Evolutionary conservation across 2,888 invertebrate genomes (phyloP), one percentile per base, ranked within the genome.

Genomic region (Encarsia formosa): DNA sequence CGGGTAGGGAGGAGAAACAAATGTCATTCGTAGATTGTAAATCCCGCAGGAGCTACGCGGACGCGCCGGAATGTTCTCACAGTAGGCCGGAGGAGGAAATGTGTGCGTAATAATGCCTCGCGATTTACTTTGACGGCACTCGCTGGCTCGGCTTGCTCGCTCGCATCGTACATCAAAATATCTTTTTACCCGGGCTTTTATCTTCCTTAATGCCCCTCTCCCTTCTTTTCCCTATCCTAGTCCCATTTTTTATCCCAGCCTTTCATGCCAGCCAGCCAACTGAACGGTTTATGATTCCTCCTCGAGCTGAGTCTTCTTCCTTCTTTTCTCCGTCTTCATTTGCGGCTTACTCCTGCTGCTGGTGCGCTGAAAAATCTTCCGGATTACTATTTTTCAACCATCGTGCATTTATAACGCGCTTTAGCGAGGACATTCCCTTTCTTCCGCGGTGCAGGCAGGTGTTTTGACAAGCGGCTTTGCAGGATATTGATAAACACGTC

Each of bases 61-160:
- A 44, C 53, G 37, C 49, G 46, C 45, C n/a, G 49, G 54, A 54
- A 54, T 54, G 54, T 54, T 54, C 54, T 50, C 54, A 49, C 49
- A 54, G 49, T 46, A 32, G 26, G 19, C 19, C 26, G 45, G 19
- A 31, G 35, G 46, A 20, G 37, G 11, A 34, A 15, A 26, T 18
- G 40, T n/a, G 37, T 15, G 40, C 43, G 46, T 52, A 55, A 55
- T 52, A 52, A 55, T 55, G 55, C 51, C 55, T 44, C 39, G 19
- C 48, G 45, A 51, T 40, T 52, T 54, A 51, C 54, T 39, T n/a
- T 20, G 38, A 47, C 54, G 19, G 16, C 18, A 34, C 9, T 5
- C n/a, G 15, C 15, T 15, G 34, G 34, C 15, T 15, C 15, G n/a
- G 34, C 24, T 42, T 23, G 42, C 11, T 5, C 11, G 26, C 26